Evolutionary conservation across 2,888 invertebrate species (phyloP).

Genomic region (Ceratothoa steindachneri): DNA sequence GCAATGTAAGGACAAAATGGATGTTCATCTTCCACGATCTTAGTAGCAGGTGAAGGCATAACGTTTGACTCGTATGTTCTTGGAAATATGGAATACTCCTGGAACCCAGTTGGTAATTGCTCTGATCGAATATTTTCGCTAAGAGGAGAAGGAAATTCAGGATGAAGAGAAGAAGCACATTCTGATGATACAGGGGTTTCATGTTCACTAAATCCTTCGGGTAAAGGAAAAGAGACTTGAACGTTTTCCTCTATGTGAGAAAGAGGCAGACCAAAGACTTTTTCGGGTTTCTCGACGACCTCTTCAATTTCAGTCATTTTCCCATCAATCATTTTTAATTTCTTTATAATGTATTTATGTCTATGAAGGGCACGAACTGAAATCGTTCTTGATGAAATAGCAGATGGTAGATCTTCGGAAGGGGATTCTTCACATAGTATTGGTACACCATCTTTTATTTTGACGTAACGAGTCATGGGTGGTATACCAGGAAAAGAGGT

Average conservation of each 20-base stretch:
- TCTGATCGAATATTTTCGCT: not conserved
- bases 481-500: not conserved
- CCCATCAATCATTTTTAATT: constrained; percentile 18
- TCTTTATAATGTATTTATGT: constrained; percentile 10
- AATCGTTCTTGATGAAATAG: not conserved
- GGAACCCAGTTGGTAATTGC: not conserved
- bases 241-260: not conserved
- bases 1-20: not conserved
- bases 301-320: constrained; percentile 26
- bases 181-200: not conserved
- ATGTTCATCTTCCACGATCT: not conserved
- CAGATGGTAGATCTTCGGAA: not conserved
- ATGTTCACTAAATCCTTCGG: not conserved
- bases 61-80: not conserved
- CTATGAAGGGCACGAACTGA: constrained; percentile 15
- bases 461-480: not conserved
- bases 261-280: not conserved
- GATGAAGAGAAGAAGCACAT: not conserved
- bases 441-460: constrained; percentile 5
- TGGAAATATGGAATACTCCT: not conserved
- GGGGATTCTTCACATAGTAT: not conserved
- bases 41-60: not conserved
- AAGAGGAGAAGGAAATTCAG: not conserved
- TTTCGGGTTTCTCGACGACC: constrained; percentile 25
- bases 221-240: not conserved